A percentile compares a stretch with the other conserved stretches of the same genome.
Conservation (phyloP, 2,113 vertebrate genomes). For the Halcyon senegalensis region DNA sequence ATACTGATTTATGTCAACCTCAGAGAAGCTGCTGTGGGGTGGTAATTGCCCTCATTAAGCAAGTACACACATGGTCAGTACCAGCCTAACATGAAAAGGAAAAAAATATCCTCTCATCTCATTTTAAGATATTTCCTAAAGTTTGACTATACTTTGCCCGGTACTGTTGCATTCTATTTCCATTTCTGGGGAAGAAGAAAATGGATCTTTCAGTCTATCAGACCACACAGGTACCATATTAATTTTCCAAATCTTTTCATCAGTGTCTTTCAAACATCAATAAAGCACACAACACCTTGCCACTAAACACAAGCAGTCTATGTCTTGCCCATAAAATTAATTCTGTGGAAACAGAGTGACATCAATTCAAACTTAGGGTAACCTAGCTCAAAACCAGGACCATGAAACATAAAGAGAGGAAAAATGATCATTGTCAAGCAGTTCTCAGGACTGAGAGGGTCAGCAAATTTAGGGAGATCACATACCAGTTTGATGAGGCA, state of each 20-base stretch:
- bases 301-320: neutral
- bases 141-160: neutral
- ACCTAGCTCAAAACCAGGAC: neutral
- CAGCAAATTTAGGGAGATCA: neutral
- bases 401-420: neutral
- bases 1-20: neutral
- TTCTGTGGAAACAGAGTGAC: neutral
- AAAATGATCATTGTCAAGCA: neutral
- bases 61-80: neutral
- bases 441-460: neutral
- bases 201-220: neutral
- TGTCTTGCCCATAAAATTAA: neutral
- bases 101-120: neutral
- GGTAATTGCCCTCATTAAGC: neutral
- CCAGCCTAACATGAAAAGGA: neutral
- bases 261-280: neutral
- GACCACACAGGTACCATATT: neutral
- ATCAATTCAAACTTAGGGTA: neutral
- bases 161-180: neutral
- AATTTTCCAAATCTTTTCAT: neutral
- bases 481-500: slow-evolving; percentile 4
- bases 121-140: neutral
- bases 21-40: neutral
- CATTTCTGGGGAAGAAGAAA: neutral
- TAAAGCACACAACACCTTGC: neutral